A percentile compares a stretch with the other conserved stretches of the same genome.
phyloP scores from a whole-genome alignment of 2,113 vertebrate genomes.

The Globicephala melas region DNA sequence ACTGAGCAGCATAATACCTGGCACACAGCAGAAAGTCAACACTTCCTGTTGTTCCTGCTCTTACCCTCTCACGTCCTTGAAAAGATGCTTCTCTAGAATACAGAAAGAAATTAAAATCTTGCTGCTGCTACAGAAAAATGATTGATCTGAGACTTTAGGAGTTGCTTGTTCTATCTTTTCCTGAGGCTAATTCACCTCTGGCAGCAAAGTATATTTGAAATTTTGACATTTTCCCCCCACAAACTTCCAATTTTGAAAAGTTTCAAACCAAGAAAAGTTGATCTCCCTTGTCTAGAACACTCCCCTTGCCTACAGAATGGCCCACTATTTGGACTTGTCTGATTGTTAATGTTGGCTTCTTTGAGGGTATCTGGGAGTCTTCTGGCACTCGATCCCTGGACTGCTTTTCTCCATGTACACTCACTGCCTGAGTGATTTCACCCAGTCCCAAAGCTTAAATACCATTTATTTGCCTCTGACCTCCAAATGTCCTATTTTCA shows the following conservation, averaged over 20 bases:
- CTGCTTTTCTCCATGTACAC: not conserved
- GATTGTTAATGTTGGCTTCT: not conserved
- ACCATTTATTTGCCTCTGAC: not conserved
- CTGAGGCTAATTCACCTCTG: conserved; percentile 15
- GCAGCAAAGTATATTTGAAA: not conserved
- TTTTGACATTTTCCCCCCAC: not conserved
- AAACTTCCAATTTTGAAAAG: not conserved
- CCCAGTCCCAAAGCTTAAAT: not conserved
- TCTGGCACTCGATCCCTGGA: not conserved
- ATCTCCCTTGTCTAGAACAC: not conserved
- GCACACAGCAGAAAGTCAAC: not conserved
- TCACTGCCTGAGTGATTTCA: not conserved
- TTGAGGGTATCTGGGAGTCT: not conserved
- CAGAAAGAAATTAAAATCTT: conserved; percentile 17
- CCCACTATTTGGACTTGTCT: not conserved
- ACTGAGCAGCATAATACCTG: not conserved
- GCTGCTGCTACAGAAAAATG: not conserved
- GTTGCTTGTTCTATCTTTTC: not conserved
- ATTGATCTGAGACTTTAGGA: not conserved
- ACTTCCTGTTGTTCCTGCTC: not conserved
- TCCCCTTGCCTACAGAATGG: not conserved
- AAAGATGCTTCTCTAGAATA: not conserved
- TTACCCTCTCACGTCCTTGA: not conserved
- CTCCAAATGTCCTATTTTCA: not conserved
- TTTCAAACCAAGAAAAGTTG: not conserved